Conservation (phyloP, 2,113 vertebrate species). For the Tenebrosternarchus preto region DNA sequence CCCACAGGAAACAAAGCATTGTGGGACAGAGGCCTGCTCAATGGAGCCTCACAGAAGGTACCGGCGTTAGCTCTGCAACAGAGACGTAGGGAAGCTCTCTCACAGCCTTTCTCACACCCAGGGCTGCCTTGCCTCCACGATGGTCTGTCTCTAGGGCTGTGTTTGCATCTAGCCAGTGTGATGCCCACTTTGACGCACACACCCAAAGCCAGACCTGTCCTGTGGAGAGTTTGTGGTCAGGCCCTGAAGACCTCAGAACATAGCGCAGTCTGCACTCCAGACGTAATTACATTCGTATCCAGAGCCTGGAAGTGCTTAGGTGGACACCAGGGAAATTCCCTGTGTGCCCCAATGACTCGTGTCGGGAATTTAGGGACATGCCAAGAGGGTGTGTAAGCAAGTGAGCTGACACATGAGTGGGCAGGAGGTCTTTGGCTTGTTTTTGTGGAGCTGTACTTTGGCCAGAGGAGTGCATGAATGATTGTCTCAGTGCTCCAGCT, state of each 20-base stretch:
- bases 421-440: conserved; percentile 46
- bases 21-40: conserved; percentile 96
- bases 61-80: not conserved
- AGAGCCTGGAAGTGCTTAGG: conserved; percentile 65
- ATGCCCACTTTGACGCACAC: conserved; percentile 34
- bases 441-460: conserved; percentile 17
- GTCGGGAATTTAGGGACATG: conserved; percentile 48
- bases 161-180: conserved; percentile 41
- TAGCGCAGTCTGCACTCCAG: conserved; percentile 37
- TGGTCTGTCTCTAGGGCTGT: conserved; percentile 35
- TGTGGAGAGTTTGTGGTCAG: conserved; percentile 36
- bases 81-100: conserved; percentile 2
- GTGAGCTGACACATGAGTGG: not conserved
- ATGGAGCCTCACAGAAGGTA: conserved; percentile 98
- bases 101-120: not conserved
- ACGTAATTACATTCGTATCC: conserved; percentile 35
- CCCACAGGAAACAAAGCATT: conserved; percentile 98
- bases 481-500: too few relatives aligned
- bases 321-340: conserved; percentile 72
- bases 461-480: not conserved
- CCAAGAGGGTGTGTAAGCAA: conserved; percentile 55
- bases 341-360: conserved; percentile 53
- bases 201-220: conserved; percentile 30
- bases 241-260: conserved; percentile 43
- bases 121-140: not conserved